A percentile compares a stretch with the other conserved stretches of the same genome.
Evolutionary conservation across 2,888 invertebrate species (phyloP).

Genomic region (Aporophyla lueneburgensis): DNA sequence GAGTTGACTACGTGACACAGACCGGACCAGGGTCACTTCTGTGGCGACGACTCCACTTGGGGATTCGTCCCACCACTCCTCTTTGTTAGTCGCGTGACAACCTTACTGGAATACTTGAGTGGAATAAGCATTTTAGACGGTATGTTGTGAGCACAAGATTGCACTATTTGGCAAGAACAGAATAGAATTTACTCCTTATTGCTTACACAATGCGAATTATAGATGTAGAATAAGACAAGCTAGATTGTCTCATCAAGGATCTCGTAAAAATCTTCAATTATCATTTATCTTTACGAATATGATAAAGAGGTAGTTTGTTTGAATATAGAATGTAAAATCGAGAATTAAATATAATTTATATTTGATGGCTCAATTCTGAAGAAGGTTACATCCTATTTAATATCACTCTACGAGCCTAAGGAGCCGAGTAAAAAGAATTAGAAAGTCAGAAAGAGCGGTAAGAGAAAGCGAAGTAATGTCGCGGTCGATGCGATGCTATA

Average conservation of each 20-base stretch:
- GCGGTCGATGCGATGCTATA: no score
- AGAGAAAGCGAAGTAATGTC: no score
- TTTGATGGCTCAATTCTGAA: no score
- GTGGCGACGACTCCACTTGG: slow-evolving; percentile 48
- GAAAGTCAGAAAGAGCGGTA: no score
- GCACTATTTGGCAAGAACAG: not conserved
- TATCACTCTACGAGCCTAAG: no score
- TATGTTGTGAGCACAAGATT: not conserved
- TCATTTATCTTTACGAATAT: no score
- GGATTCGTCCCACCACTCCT: slow-evolving; percentile 40
- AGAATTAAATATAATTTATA: no score
- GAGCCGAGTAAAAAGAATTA: no score
- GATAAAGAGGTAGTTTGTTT: no score
- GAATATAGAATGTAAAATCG: no score
- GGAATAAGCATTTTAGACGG: slow-evolving; percentile 8
- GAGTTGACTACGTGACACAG: slow-evolving; percentile 79
- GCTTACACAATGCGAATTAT: not conserved
- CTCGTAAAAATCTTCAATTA: not conserved
- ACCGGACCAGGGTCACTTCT: slow-evolving; percentile 54
- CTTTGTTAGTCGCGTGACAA: slow-evolving; percentile 58
- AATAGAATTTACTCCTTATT: not conserved
- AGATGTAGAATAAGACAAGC: not conserved
- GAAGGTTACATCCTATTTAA: no score
- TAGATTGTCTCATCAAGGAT: no score
- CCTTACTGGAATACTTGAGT: slow-evolving; percentile 46